Percentiles rank a stretch among this genome's conserved stretches.
Evolutionary conservation across 2,797 vertebrate species (phyloP).

Genomic region (Rhynchonycteris naso): DNA sequence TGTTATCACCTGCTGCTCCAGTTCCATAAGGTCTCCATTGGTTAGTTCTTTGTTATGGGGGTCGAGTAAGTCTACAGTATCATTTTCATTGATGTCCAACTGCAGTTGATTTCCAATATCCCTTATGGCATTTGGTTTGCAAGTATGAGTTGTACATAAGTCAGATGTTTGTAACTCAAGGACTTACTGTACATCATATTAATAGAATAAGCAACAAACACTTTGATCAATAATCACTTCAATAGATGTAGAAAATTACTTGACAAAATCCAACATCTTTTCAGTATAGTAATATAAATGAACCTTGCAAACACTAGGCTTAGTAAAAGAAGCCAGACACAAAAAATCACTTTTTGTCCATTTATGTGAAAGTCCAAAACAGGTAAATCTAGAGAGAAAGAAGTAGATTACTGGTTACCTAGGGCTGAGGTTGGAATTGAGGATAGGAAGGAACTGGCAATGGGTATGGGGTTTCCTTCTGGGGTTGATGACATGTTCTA

Average conservation of each 20-base stretch:
- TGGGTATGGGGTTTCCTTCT: not conserved
- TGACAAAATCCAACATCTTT: not conserved
- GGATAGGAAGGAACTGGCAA: not conserved
- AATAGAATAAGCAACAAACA: not conserved
- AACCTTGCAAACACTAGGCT: not conserved
- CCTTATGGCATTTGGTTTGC: no score
- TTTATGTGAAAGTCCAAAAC: not conserved
- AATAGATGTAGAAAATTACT: not conserved
- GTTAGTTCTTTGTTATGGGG: no score
- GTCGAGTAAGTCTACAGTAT: no score
- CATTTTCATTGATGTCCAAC: no score
- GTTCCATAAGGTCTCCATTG: no score
- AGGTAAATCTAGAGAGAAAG: not conserved
- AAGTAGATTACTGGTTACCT: not conserved
- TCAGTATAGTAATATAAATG: not conserved
- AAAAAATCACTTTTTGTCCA: not conserved
- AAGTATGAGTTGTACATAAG: no score
- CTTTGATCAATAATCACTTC: not conserved
- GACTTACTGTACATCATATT: not conserved
- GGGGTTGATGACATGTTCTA: not conserved
- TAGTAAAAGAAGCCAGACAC: not conserved
- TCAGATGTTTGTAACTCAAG: no score
- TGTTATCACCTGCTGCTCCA: no score
- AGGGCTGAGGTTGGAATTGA: not conserved
- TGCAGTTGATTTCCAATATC: no score